These are phyloP conservation scores for Hippopotamyrus pictus DNA, from an alignment of 2,797 vertebrate genomes.

Conservation along the genomic window DNA sequence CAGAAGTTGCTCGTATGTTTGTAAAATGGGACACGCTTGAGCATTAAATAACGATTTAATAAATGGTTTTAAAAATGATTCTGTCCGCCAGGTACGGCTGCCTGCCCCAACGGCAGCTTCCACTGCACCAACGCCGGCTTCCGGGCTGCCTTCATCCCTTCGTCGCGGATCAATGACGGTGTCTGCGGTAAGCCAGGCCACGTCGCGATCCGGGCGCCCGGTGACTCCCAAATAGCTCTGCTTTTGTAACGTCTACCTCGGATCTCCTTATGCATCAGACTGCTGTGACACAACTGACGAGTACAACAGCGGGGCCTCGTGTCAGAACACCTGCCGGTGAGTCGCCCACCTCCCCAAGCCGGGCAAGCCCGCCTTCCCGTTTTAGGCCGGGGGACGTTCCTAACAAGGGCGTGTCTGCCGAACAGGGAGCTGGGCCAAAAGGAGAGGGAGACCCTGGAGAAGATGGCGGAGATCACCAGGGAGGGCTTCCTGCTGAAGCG, in stretches of 20 bases:
- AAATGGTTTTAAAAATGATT: neutral
- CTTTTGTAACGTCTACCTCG: neutral
- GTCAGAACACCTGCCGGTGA: conserved; percentile 85
- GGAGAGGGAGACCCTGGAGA: conserved; percentile 71
- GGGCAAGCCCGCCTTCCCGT: too few species aligned
- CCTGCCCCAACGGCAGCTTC: conserved; percentile 82
- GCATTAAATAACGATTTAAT: neutral
- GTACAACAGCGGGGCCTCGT: conserved; percentile 79
- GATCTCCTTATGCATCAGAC: conserved; percentile 52
- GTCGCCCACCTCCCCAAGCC: neutral
- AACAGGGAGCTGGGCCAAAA: conserved; percentile 78
- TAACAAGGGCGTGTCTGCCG: conserved; percentile 1
- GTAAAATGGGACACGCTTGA: neutral
- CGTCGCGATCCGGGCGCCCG: neutral
- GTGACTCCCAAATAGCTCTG: neutral
- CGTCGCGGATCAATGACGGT: conserved; percentile 82
- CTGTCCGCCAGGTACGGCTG: conserved; percentile 69
- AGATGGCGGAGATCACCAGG: conserved; percentile 76
- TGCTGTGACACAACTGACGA: conserved; percentile 89
- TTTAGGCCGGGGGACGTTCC: neutral
- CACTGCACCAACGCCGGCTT: conserved; percentile 83
- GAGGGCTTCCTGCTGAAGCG: conserved; percentile 80
- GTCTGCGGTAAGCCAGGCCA: conserved; percentile 70
- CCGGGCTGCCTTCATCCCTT: conserved; percentile 71
- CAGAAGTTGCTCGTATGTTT: neutral